Base-by-base conservation (phyloP, 2,888 invertebrate genomes). In the Ormyrus pomaceus region DNA sequence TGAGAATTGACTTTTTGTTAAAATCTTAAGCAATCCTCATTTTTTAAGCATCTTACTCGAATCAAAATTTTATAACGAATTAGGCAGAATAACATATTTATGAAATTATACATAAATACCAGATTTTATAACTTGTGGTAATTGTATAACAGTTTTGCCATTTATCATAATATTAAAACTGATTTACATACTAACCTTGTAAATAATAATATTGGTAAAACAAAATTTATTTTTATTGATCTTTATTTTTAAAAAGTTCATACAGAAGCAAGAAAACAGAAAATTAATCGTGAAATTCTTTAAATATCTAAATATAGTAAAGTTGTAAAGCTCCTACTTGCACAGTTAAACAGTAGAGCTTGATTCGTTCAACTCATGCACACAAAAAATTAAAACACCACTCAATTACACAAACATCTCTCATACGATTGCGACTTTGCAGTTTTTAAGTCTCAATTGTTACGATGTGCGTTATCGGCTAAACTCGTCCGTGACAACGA, bases 321-420 rank as follows among this genome's bases (percentile, higher is more conserved):
- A 51, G 34, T 34, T 34, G 34, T 2, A 55, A 68, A 51, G 8
- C 11, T n/a, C 10, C 55, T 19, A 34, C 10, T 58, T 68, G 8
- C 34, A 75, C 48, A 66, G 45, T 66, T n/a, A 55, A 72, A 68
- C 74, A 79, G n/a, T 13, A 69, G 74, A 79, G 79, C 69, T 74
- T 74, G 64, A 74, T 19, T 53, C 50, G 56, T 70, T 19, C 8
- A 46, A 59, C 34, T 34, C 34, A 34, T 34, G 34, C 34, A 34
- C 51, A 58, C 2, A 74, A 7, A 74, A 62, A 66, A 53, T 64
- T 50, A 61, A 53, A 79, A 79, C 70, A 79, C 70, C 64, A 70
- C 53, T 59, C 46, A 62, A 10, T 56, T 62, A 74, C 56, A 70
- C 69, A 79, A 2, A 53, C 51, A 69, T 56, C 19, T 64, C 50